Percentiles rank a stretch among this genome's conserved stretches.
Conservation (phyloP, 2,888 invertebrate species). For the Tetragonisca angustula region DNA sequence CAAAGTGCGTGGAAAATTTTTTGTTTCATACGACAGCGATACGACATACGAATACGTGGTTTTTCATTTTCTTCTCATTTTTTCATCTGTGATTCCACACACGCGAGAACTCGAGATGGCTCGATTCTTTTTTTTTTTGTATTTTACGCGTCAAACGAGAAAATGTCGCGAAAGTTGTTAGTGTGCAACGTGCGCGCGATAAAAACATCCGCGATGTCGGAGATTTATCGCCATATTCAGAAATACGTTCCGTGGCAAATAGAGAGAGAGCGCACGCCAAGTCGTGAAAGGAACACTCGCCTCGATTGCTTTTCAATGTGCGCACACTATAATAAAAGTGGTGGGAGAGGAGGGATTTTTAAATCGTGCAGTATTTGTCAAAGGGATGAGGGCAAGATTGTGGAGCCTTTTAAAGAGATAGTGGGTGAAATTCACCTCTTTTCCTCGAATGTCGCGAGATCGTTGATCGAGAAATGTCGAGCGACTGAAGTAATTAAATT, state of each 20-base stretch:
- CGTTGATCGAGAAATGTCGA: too few relatives aligned
- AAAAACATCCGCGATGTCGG: neutral
- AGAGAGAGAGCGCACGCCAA: too few relatives aligned
- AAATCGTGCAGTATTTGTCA: neutral
- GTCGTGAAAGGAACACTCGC: neutral
- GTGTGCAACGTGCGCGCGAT: neutral
- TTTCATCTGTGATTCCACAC: neutral
- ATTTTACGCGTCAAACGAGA: slow-evolving; percentile 8
- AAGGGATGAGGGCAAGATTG: neutral
- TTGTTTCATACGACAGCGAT: too few relatives aligned
- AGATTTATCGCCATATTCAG: neutral
- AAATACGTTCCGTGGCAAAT: neutral
- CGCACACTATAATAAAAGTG: neutral
- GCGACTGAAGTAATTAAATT: too few relatives aligned
- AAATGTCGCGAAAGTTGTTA: neutral
- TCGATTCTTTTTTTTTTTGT: neutral
- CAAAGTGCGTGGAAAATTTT: slow-evolving; percentile 4
- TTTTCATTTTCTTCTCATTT: too few relatives aligned
- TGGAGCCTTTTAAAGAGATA: neutral
- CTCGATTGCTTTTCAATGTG: neutral
- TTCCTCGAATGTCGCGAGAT: too few relatives aligned
- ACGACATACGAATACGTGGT: too few relatives aligned
- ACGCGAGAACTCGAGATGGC: neutral
- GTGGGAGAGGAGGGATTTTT: neutral
- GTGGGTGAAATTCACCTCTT: too few relatives aligned